Evolutionary conservation across 2,888 invertebrate genomes (phyloP).

Genomic region (Alsophila aescularia): DNA sequence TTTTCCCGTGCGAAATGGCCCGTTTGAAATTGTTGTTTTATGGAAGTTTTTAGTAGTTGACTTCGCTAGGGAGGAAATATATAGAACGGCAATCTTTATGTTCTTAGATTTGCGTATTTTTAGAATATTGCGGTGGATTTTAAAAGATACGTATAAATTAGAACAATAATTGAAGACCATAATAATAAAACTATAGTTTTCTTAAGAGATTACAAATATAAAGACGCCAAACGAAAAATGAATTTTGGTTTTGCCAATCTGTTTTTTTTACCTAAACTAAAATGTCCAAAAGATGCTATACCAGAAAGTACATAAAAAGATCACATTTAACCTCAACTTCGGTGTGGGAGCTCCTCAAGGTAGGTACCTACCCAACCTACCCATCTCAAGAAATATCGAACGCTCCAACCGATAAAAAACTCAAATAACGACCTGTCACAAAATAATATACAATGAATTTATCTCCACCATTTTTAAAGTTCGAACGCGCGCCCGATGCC

Average conservation of each 20-base stretch:
- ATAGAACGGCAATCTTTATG: constrained; percentile 72
- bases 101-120: constrained; percentile 42
- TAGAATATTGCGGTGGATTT: background rate
- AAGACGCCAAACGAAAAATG: no score
- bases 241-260: no score
- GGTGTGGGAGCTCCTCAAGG: constrained; percentile 20
- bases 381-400: constrained; percentile 71
- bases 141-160: no score
- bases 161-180: background rate
- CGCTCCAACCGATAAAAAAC: constrained; percentile 74
- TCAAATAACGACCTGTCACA: constrained; percentile 84
- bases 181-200: no score
- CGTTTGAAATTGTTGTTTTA: constrained; percentile 84
- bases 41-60: constrained; percentile 84
- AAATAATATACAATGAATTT: constrained; percentile 83
- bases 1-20: constrained; percentile 82
- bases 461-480: constrained; percentile 83
- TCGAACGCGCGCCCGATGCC: constrained; percentile 63
- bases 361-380: constrained; percentile 37
- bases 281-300: background rate
- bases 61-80: constrained; percentile 72
- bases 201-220: no score
- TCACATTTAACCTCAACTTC: background rate
- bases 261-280: background rate
- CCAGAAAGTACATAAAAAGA: background rate